Conservation (phyloP, 2,797 vertebrate species). For the Thalassophryne amazonica region DNA sequence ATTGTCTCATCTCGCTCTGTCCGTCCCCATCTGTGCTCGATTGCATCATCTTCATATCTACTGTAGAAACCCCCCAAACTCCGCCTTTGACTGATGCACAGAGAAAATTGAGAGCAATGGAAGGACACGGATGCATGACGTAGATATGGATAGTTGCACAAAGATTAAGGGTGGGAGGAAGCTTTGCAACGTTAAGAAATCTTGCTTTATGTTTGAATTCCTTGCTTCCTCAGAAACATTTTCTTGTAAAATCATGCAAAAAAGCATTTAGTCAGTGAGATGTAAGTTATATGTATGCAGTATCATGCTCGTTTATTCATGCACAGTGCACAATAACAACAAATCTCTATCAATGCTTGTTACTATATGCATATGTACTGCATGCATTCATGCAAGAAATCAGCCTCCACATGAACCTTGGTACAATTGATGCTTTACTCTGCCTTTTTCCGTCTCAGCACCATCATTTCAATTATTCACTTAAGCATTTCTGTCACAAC, state of each 20-base stretch:
- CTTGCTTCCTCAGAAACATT: constrained; percentile 23
- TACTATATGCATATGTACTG: neutral
- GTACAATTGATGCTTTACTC: neutral
- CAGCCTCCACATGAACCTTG: neutral
- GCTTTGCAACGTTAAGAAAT: neutral
- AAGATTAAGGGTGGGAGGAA: neutral
- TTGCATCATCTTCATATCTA: neutral
- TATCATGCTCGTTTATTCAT: constrained; percentile 24
- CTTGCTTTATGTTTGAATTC: neutral
- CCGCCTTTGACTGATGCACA: constrained; percentile 3
- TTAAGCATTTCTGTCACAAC: constrained; percentile 29
- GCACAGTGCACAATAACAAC: constrained; percentile 1
- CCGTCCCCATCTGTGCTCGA: constrained; percentile 22
- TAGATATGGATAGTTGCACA: neutral
- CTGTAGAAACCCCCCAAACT: constrained; percentile 6
- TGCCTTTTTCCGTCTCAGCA: neutral
- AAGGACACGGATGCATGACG: neutral
- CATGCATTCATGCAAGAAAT: constrained; percentile 14
- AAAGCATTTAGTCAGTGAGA: constrained; percentile 5
- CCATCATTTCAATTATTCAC: constrained; percentile 50
- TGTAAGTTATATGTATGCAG: constrained; percentile 4
- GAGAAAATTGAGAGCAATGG: neutral
- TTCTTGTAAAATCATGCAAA: neutral
- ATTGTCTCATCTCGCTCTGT: constrained; percentile 8
- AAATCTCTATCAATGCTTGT: neutral